Evolutionary conservation across 2,888 invertebrate genomes (phyloP).

Genomic region (Eupithecia exiguata): DNA sequence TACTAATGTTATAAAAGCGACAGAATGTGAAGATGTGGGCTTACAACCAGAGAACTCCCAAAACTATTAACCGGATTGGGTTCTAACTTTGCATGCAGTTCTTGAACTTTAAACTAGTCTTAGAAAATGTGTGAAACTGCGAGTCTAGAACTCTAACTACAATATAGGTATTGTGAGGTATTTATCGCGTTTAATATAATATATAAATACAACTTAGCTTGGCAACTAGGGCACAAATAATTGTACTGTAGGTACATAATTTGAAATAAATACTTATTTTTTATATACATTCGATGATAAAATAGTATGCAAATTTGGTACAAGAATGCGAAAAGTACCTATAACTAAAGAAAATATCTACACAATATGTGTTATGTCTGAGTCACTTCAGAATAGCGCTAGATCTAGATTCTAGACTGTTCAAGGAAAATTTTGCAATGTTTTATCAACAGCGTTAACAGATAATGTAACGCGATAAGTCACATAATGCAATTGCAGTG

Average conservation of each 20-base stretch:
- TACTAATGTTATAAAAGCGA: not conserved
- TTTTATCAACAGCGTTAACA: conserved; percentile 22
- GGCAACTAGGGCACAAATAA: no score
- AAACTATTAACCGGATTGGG: not conserved
- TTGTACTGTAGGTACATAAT: no score
- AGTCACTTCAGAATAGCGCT: conserved; percentile 3
- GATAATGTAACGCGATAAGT: conserved; percentile 25
- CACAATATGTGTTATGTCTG: not conserved
- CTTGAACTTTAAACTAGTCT: not conserved
- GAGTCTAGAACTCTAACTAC: not conserved
- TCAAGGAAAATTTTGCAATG: conserved; percentile 32
- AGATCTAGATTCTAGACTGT: conserved; percentile 10
- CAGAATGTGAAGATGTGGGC: not conserved
- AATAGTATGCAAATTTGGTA: not conserved
- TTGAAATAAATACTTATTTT: no score
- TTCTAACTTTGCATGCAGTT: not conserved
- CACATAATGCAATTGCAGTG: conserved; percentile 10
- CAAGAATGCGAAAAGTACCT: not conserved
- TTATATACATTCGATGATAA: not conserved
- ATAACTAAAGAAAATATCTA: not conserved
- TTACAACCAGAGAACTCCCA: not conserved
- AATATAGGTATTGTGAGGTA: not conserved
- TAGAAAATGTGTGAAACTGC: not conserved
- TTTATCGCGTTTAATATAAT: not conserved
- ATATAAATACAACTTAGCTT: no score